Evolutionary conservation across 2,113 vertebrate species (phyloP), one percentile per base, ranked within the genome.

Genomic region (Muscicapa adusta): DNA sequence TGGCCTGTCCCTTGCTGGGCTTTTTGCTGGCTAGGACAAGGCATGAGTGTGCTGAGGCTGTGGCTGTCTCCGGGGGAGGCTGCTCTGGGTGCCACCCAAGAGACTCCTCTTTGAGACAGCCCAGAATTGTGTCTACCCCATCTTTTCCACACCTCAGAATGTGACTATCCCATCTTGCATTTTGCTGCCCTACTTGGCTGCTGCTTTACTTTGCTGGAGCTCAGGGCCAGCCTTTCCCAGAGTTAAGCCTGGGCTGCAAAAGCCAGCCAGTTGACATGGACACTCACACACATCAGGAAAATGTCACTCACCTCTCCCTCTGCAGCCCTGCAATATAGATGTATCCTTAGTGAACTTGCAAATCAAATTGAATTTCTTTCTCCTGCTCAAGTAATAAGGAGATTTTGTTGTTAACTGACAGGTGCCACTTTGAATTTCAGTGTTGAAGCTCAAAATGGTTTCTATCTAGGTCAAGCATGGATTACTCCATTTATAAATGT

Each of bases 321-420:
- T 65, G 5, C 38, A 85, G 60, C 29, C 10, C 26, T 92, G 67
- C 54, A 91, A 85, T 83, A 85, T 40, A 95, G 78, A 91, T 57
- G 75, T 92, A 80, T 62, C 79, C 76, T 92, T 33, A 71, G 68
- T 51, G 68, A 92, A 86, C 76, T n/a, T 88, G 40, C n/a, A 80
- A 74, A 89, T 94, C 74, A 92, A 93, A 89, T 40, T 53, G 22
- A 58, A 93, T 94, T 75, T 88, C 68, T 93, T 80, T 95, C 74
- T 93, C 34, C 50, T 60, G 45, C 82, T 85, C 73, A 78, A 87
- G 67, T 73, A 85, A 77, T 80, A 77, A 87, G 47, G 72, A 91
- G 74, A 92, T 92, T 96, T 77, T 89, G 57, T 88, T 84, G 72
- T 82, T 87, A 95, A 96, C 85, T 94, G 93, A 74, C 92, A 95